phyloP scores from a whole-genome alignment of 2,113 vertebrate genomes.

The Ahaetulla prasina region DNA sequence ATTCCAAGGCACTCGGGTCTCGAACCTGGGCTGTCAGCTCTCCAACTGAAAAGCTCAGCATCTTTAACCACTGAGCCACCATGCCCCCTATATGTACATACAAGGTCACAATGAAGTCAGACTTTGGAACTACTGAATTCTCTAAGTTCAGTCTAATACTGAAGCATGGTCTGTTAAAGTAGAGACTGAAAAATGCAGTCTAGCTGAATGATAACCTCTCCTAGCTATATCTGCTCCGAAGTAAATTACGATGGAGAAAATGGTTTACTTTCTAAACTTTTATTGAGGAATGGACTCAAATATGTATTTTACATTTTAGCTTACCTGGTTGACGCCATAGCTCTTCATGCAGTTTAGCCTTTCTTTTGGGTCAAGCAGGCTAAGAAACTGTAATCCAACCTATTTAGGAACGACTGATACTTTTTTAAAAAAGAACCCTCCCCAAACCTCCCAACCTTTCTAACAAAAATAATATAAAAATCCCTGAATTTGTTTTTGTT shows the following conservation, averaged over 20 bases:
- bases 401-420: background rate
- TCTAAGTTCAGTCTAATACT: background rate
- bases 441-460: constrained; percentile 31
- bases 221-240: background rate
- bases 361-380: background rate
- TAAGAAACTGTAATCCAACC: background rate
- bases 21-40: background rate
- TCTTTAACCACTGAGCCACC: background rate
- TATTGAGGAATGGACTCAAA: background rate
- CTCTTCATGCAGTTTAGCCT: constrained; percentile 25
- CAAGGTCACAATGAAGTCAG: background rate
- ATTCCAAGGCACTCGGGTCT: background rate
- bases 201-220: background rate
- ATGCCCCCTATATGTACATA: background rate
- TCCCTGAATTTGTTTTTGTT: constrained; percentile 28
- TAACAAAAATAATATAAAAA: constrained; percentile 37
- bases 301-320: constrained; percentile 30
- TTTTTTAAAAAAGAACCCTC: background rate
- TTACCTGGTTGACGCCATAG: constrained; percentile 26
- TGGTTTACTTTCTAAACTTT: background rate
- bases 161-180: background rate
- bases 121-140: background rate
- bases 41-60: background rate
- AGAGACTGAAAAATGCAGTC: background rate
- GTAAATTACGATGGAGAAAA: background rate